Percentiles rank a stretch among this genome's conserved stretches.
Evolutionary conservation across 1,140 invertebrate genomes (phyloP).

Genomic region (Phocides pigmalion): DNA sequence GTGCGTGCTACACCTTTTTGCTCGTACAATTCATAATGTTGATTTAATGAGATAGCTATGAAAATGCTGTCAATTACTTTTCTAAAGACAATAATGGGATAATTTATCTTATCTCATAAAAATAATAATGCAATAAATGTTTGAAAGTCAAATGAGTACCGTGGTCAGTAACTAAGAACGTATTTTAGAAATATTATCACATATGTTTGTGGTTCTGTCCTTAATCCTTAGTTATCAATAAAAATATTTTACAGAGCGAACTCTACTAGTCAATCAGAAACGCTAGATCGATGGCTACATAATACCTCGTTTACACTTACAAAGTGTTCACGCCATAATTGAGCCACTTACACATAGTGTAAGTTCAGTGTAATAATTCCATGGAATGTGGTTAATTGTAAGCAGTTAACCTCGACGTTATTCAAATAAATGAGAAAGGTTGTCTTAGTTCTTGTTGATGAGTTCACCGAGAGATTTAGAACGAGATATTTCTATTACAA

Average conservation of each 20-base stretch:
- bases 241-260: background rate
- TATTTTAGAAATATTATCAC: too few species aligned
- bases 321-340: slow-evolving; percentile 17
- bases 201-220: too few species aligned
- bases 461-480: slow-evolving; percentile 18
- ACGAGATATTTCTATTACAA: slow-evolving; percentile 2
- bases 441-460: slow-evolving; percentile 40
- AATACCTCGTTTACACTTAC: slow-evolving; percentile 15
- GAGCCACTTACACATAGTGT: slow-evolving; percentile 6
- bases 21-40: background rate
- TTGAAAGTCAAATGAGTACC: too few species aligned
- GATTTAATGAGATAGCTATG: too few species aligned
- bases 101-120: too few species aligned
- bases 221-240: too few species aligned
- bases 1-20: background rate
- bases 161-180: too few species aligned
- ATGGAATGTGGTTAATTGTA: slow-evolving; percentile 33
- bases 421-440: slow-evolving; percentile 54
- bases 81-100: too few species aligned
- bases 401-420: slow-evolving; percentile 53
- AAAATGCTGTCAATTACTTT: too few species aligned
- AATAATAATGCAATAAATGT: too few species aligned
- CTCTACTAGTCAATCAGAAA: background rate
- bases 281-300: background rate
- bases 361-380: slow-evolving; percentile 22